Evolutionary conservation across 2,797 vertebrate genomes (phyloP).

Genomic region (Tarsius wallacei): DNA sequence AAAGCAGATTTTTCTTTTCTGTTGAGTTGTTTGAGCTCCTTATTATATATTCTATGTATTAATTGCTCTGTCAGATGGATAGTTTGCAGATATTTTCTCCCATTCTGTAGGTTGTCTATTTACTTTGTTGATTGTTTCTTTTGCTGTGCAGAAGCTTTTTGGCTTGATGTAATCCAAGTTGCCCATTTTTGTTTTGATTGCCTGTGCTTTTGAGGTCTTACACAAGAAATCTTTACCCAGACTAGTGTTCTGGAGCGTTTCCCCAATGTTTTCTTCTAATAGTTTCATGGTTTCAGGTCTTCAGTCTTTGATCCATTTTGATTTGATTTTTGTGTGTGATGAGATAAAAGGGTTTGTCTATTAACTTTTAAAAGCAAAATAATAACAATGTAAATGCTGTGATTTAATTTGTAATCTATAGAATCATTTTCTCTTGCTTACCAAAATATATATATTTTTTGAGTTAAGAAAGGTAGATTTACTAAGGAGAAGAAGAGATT

Average conservation of each 20-base stretch:
- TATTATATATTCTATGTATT: neutral
- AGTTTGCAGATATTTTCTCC: neutral
- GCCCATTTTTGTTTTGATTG: neutral
- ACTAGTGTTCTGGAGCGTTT: neutral
- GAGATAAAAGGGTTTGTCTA: neutral
- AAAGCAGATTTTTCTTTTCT: neutral
- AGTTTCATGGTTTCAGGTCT: neutral
- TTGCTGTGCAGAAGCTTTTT: neutral
- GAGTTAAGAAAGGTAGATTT: too few relatives aligned
- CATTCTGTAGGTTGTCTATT: neutral
- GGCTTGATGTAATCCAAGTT: neutral
- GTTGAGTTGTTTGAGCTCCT: neutral
- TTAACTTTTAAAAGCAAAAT: slow-evolving; percentile 59
- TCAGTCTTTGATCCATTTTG: neutral
- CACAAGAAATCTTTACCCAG: neutral
- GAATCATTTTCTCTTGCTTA: slow-evolving; percentile 64
- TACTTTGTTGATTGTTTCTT: neutral
- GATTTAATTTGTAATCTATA: slow-evolving; percentile 70
- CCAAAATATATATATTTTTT: neutral
- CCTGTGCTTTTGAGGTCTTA: neutral
- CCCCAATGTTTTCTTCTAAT: neutral
- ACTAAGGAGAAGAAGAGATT: too few relatives aligned
- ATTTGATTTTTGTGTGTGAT: neutral
- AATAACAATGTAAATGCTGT: slow-evolving; percentile 59
- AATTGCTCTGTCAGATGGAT: neutral